A percentile compares a stretch with the other conserved stretches of the same genome.
Conservation (phyloP, 2,797 vertebrate genomes). For the Sebastes trivittatus region DNA sequence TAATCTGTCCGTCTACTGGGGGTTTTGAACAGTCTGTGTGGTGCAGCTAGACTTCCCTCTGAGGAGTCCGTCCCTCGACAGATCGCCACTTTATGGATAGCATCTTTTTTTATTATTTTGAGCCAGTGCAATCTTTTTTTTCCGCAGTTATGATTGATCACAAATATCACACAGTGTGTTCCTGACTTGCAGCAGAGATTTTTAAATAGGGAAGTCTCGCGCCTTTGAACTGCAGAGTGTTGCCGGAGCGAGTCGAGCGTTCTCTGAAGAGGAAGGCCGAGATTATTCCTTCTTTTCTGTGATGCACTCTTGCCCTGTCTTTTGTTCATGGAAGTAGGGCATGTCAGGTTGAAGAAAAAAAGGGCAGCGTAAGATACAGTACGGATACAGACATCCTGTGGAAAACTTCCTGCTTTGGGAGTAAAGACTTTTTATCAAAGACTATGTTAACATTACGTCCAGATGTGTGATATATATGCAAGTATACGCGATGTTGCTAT, state of each 20-base stretch:
- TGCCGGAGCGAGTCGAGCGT: slow-evolving; percentile 39
- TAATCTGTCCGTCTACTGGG: slow-evolving; percentile 46
- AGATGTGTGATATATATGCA: slow-evolving; percentile 3
- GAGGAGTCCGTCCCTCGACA: slow-evolving; percentile 70
- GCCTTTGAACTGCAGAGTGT: slow-evolving; percentile 58
- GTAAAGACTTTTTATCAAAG: slow-evolving; percentile 11
- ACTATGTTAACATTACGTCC: neutral
- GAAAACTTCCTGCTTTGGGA: slow-evolving; percentile 3
- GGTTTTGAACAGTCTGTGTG: slow-evolving; percentile 60
- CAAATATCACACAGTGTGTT: slow-evolving; percentile 71
- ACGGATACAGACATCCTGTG: neutral
- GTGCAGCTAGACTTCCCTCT: slow-evolving; percentile 48
- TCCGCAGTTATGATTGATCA: slow-evolving; percentile 70
- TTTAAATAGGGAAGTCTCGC: slow-evolving; percentile 59
- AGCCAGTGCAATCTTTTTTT: slow-evolving; percentile 60
- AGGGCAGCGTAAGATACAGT: slow-evolving; percentile 11
- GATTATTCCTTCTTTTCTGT: slow-evolving; percentile 50
- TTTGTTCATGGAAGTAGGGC: slow-evolving; percentile 66
- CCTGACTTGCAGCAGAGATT: slow-evolving; percentile 57
- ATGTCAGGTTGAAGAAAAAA: slow-evolving; percentile 35
- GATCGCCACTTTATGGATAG: slow-evolving; percentile 60
- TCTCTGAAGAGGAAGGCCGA: slow-evolving; percentile 46
- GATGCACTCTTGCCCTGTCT: slow-evolving; percentile 53
- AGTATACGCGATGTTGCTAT: neutral
- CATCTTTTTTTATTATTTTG: slow-evolving; percentile 72